Conservation (phyloP, 1,140 invertebrate species). For the Ectropis grisescens region DNA sequence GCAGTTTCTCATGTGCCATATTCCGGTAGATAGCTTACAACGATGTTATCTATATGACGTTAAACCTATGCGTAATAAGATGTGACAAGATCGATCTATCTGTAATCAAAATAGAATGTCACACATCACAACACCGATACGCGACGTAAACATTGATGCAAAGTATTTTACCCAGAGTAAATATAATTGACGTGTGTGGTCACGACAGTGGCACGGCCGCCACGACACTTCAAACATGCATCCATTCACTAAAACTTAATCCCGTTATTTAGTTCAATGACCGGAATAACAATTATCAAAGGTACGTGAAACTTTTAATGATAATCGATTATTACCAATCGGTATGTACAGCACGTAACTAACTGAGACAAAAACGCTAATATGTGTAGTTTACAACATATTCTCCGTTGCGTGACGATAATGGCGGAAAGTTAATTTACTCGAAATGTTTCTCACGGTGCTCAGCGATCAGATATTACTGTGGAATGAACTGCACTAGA, state of each 20-base stretch:
- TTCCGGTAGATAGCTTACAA: too few relatives aligned
- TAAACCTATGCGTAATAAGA: too few relatives aligned
- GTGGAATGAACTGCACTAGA: too few relatives aligned
- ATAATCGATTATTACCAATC: conserved; percentile 16
- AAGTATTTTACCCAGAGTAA: too few relatives aligned
- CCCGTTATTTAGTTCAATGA: conserved; percentile 55
- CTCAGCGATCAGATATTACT: conserved; percentile 24
- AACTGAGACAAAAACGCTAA: conserved; percentile 21
- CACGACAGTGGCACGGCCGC: conserved; percentile 19
- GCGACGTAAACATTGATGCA: too few relatives aligned
- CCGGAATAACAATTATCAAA: conserved; percentile 36
- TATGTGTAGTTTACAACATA: conserved; percentile 21
- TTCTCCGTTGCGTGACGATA: conserved; percentile 36
- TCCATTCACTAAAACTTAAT: conserved; percentile 15
- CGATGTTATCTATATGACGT: too few relatives aligned
- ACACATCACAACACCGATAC: too few relatives aligned
- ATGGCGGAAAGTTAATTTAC: conserved; percentile 42
- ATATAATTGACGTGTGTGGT: conserved; percentile 1
- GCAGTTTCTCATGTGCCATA: too few relatives aligned
- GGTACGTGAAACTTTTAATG: conserved; percentile 25
- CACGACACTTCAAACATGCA: conserved; percentile 27
- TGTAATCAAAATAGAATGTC: too few relatives aligned
- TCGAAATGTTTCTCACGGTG: conserved; percentile 52
- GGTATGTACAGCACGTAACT: conserved; percentile 19
- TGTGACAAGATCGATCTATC: too few relatives aligned